Conservation (phyloP, 1,140 invertebrate genomes). For the Phthorimaea operculella region DNA sequence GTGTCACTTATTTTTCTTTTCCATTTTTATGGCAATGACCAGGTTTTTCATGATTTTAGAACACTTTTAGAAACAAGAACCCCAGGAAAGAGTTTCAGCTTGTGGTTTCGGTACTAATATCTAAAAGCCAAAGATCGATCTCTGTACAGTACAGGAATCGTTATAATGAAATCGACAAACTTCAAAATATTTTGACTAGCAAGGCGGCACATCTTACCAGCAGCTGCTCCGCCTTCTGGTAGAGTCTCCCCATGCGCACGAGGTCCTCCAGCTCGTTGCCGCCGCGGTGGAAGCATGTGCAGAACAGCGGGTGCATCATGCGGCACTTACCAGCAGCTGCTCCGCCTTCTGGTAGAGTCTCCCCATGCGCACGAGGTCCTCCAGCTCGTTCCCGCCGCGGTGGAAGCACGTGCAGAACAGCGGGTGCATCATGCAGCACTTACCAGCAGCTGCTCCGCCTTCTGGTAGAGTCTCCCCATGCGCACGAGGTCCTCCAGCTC, state of each 20-base stretch:
- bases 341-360: constrained; percentile 74
- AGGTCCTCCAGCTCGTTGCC: constrained; percentile 68
- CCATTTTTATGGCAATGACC: too few relatives aligned
- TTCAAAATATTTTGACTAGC: too few relatives aligned
- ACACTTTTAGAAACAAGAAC: too few relatives aligned
- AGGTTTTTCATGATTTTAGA: too few relatives aligned
- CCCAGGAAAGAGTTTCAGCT: too few relatives aligned
- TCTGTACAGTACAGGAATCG: too few relatives aligned
- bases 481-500: constrained; percentile 70
- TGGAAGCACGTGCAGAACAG: constrained; percentile 81
- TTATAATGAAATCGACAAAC: too few relatives aligned
- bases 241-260: constrained; percentile 70
- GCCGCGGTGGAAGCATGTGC: constrained; percentile 76
- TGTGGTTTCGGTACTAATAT: too few relatives aligned
- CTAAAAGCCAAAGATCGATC: too few relatives aligned
- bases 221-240: constrained; percentile 72
- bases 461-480: constrained; percentile 73
- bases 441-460: constrained; percentile 71
- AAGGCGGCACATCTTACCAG: too few relatives aligned
- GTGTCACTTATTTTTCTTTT: too few relatives aligned
- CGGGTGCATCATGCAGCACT: constrained; percentile 75
- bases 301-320: constrained; percentile 76
- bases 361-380: constrained; percentile 69
- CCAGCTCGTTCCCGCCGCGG: constrained; percentile 68
- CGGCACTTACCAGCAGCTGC: constrained; percentile 74